Evolutionary conservation across 1,140 invertebrate species (phyloP).

Genomic region (Theocolax elegans): DNA sequence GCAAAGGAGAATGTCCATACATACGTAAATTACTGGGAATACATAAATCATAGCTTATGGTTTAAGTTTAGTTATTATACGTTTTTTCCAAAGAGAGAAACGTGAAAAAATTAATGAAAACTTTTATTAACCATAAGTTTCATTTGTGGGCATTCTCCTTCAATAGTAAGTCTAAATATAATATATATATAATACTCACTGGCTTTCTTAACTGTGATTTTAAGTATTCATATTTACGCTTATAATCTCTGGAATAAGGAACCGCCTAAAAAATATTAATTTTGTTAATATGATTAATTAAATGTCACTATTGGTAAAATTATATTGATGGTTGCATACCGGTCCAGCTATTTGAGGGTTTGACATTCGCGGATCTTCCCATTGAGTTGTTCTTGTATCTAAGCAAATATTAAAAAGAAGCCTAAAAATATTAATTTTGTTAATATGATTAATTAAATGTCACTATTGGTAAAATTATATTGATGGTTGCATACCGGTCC

Average conservation of each 20-base stretch:
- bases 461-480: not conserved
- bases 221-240: constrained; percentile 98
- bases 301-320: constrained; percentile 4
- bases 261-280: constrained; percentile 75
- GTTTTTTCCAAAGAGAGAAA: no score
- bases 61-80: no score
- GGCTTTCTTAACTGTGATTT: constrained; percentile 95
- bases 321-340: constrained; percentile 62
- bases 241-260: constrained; percentile 97
- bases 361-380: constrained; percentile 97
- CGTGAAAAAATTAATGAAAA: no score
- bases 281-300: constrained; percentile 17
- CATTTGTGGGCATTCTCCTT: no score
- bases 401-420: constrained; percentile 48
- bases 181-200: constrained; percentile 71
- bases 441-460: constrained; percentile 21
- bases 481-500: constrained; percentile 77
- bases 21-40: no score
- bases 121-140: no score
- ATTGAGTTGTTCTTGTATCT: constrained; percentile 97
- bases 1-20: no score
- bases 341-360: constrained; percentile 97
- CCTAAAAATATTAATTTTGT: constrained; percentile 59
- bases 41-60: no score
- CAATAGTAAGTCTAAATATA: no score